Base-by-base conservation (phyloP, 2,113 vertebrate genomes). In the Prolemur simus region DNA sequence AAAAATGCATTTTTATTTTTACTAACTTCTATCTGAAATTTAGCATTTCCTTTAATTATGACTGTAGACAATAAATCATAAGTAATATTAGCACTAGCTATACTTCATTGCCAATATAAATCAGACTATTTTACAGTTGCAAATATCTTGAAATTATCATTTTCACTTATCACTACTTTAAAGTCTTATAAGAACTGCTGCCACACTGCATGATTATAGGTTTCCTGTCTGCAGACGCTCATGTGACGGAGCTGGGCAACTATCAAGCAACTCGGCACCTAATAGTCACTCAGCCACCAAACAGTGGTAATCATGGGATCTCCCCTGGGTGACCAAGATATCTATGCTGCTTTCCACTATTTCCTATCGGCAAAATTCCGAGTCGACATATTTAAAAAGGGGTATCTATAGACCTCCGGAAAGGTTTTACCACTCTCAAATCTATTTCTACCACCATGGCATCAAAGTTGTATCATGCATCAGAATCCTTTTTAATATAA, bases 11-110 rank as follows among this genome's bases (percentile, higher is more conserved):
- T 94, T 84, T 85, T 54, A 58, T 69, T 76, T 94, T 82, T 49
- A 94, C 77, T 94, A 86, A 81, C 63, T 42, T 74, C 10, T 88
- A 94, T 66, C 17, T 76, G 89, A 94, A 94, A 74, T 74, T 84
- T 42, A 92, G 49, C 32, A 94, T 82, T 81, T 89, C 73, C 64
- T 88, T 92, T 85, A 27, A 82, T 78, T 69, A 37, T 81, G 27
- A 91, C 68, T n/a, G n/a, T 13, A 87, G n/a, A 77, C 20, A 86
- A 92, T 68, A 92, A 76, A n/a, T 37, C 37, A 84, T 3, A 81
- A 64, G 12, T 78, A 69, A 56, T 60, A 81, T 27, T 15, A 78
- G 77, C 11, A 97, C 45, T 29, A 64, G 14, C n/a, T 94, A 68
- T 29, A 92, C 11, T 66, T 78, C 45, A 83, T 32, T 80, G 49